These are phyloP conservation scores for Bergia sp. DNA, from an alignment of 92 coral and sea anemone species.

Conservation along the genomic window DNA sequence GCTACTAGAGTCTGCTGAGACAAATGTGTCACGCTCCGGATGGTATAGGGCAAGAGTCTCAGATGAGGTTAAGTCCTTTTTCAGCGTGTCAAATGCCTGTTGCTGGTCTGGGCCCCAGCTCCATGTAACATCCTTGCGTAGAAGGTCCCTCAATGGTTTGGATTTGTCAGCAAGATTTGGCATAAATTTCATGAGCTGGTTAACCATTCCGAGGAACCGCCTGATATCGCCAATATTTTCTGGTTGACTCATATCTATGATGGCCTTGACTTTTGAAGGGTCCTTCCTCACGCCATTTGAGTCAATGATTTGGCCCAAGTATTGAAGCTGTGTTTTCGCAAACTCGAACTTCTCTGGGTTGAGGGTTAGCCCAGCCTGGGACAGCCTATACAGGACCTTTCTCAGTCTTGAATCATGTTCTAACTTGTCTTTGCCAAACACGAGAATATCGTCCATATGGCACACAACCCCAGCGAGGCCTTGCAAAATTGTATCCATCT, in stretches of 20 bases:
- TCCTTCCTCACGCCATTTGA: not conserved
- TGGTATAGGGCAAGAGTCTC: not conserved
- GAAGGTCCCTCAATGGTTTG: not conserved
- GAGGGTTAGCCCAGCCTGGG: no score
- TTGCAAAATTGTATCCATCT: not conserved
- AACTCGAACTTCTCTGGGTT: no score
- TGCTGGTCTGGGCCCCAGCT: not conserved
- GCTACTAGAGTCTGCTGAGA: not conserved
- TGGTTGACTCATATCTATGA: not conserved
- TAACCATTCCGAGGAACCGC: conserved; percentile 1
- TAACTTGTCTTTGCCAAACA: no score
- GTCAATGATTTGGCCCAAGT: not conserved
- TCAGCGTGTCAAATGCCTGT: not conserved
- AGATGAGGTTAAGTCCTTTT: not conserved
- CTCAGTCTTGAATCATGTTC: no score
- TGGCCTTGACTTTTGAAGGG: not conserved
- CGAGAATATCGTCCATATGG: no score
- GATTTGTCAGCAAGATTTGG: not conserved
- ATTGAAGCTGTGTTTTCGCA: no score
- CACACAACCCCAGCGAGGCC: not conserved
- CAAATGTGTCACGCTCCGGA: not conserved
- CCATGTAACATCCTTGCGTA: not conserved
- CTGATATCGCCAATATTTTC: not conserved
- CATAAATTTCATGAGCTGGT: not conserved
- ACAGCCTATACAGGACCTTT: no score